phyloP scores from a whole-genome alignment of 2,113 vertebrate genomes.

The Mus spicilegus region DNA sequence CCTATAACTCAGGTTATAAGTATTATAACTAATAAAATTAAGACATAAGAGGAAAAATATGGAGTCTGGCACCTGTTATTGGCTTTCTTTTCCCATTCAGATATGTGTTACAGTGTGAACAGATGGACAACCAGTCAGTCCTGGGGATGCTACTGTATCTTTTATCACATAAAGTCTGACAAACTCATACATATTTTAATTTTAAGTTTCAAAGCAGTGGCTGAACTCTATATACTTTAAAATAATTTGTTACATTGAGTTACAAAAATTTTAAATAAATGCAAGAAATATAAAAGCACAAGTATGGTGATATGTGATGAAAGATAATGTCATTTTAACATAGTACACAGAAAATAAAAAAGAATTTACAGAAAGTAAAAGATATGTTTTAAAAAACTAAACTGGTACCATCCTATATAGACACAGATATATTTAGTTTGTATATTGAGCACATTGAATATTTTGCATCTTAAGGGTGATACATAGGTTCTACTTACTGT shows the following conservation, averaged over 20 bases:
- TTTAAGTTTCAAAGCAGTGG: conserved; percentile 24
- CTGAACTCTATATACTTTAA: background rate
- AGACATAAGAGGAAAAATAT: conserved; percentile 7
- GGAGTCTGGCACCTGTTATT: background rate
- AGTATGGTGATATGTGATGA: background rate
- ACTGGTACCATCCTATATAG: background rate
- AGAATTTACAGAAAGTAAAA: too few relatives aligned
- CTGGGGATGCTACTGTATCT: conserved; percentile 16
- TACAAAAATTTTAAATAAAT: background rate
- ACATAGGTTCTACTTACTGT: background rate
- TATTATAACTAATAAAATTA: conserved; percentile 9
- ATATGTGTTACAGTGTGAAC: conserved; percentile 47
- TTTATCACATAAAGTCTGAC: conserved; percentile 32
- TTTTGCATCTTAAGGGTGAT: background rate
- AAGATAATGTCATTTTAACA: background rate
- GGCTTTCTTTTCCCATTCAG: background rate
- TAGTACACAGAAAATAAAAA: background rate
- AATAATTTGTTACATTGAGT: background rate
- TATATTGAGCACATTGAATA: background rate
- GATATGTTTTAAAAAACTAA: background rate
- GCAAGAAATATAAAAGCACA: background rate
- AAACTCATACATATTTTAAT: conserved; percentile 55
- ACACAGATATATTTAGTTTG: background rate
- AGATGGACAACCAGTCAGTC: conserved; percentile 28
- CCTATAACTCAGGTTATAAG: background rate